A percentile compares a stretch with the other conserved stretches of the same genome.
Conservation (phyloP, 2,113 vertebrate genomes). For the Astatoreochromis straeleni region DNA sequence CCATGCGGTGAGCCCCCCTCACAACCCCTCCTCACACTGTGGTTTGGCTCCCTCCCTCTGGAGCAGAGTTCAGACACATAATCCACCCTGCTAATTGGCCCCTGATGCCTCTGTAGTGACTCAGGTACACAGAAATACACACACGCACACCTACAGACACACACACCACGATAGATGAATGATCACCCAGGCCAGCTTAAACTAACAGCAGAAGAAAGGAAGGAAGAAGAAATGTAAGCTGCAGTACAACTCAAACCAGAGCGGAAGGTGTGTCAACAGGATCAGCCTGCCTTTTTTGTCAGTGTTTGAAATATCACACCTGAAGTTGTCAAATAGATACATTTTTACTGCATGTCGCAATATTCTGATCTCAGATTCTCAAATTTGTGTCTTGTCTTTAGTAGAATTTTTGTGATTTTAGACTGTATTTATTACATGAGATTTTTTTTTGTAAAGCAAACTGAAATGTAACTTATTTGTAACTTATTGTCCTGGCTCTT, state of each 20-base stretch:
- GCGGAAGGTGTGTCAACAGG: neutral
- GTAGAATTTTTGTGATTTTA: neutral
- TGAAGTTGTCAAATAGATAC: neutral
- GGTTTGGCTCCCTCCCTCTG: constrained; percentile 35
- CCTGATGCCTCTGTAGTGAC: constrained; percentile 43
- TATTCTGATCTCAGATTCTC: neutral
- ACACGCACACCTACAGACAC: neutral
- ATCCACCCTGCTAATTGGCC: constrained; percentile 63
- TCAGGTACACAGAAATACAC: constrained; percentile 47
- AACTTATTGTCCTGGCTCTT: neutral
- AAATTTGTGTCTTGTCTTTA: neutral
- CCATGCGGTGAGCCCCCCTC: neutral
- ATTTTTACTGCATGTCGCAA: neutral
- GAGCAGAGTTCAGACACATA: constrained; percentile 57
- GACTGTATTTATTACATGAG: neutral
- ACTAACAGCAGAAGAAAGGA: neutral
- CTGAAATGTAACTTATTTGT: neutral
- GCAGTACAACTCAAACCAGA: neutral
- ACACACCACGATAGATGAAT: neutral
- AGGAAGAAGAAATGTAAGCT: neutral
- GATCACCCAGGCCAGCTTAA: neutral
- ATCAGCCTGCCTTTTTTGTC: neutral
- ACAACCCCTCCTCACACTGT: neutral
- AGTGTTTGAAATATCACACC: neutral
- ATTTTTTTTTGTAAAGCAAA: neutral